Conservation (phyloP, 2,888 invertebrate genomes). For the Chymomyza procnemis region DNA sequence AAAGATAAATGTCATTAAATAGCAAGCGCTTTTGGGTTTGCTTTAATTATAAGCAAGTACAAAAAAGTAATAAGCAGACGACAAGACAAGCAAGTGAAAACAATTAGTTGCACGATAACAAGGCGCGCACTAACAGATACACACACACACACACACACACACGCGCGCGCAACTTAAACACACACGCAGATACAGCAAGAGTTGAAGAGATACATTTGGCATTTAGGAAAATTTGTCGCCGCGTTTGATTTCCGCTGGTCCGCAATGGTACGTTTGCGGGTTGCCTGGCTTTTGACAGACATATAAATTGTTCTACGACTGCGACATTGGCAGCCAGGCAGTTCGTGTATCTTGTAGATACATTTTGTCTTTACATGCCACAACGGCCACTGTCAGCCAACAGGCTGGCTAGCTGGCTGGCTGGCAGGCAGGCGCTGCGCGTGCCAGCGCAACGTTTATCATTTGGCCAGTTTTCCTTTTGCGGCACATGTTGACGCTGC, state of each 20-base stretch:
- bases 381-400: slow-evolving; percentile 2
- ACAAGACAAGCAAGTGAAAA: slow-evolving; percentile 61
- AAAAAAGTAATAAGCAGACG: slow-evolving; percentile 59
- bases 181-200: slow-evolving; percentile 30
- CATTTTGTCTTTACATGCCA: slow-evolving; percentile 24
- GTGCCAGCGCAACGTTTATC: slow-evolving; percentile 65
- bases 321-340: slow-evolving; percentile 17
- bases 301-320: slow-evolving; percentile 61
- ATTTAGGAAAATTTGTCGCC: slow-evolving; percentile 70
- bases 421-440: slow-evolving; percentile 32
- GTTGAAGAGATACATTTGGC: slow-evolving; percentile 48
- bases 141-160: slow-evolving; percentile 27
- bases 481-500: slow-evolving; percentile 40
- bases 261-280: neutral
- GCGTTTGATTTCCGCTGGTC: slow-evolving; percentile 42
- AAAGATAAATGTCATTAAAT: neutral
- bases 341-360: slow-evolving; percentile 50
- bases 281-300: slow-evolving; percentile 59
- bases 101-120: slow-evolving; percentile 65
- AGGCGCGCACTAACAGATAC: slow-evolving; percentile 1
- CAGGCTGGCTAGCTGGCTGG: neutral
- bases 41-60: slow-evolving; percentile 60
- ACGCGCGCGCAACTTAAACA: slow-evolving; percentile 28
- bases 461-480: slow-evolving; percentile 70
- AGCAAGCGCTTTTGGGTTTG: slow-evolving; percentile 7